Conservation (phyloP, 2,113 vertebrate genomes). For the Cromileptes altivelis region DNA sequence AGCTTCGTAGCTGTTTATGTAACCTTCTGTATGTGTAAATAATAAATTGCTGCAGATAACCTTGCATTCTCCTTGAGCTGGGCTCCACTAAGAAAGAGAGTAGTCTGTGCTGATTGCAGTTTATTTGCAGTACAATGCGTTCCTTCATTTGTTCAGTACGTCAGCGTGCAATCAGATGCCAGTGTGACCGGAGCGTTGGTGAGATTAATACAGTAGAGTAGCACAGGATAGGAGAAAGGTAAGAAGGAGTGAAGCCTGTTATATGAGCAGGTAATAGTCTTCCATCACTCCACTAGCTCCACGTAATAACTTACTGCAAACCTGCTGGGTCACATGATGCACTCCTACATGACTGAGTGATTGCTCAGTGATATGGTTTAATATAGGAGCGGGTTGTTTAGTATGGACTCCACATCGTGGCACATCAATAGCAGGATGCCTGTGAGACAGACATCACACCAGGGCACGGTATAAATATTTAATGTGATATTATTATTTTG, state of each 20-base stretch:
- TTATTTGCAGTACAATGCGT: slow-evolving; percentile 36
- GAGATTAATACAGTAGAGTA: slow-evolving; percentile 28
- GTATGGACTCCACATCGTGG: not conserved
- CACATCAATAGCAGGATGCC: slow-evolving; percentile 14
- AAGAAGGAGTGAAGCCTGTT: slow-evolving; percentile 23
- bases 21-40: not conserved
- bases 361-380: slow-evolving; percentile 12
- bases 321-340: not conserved
- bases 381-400: slow-evolving; percentile 9
- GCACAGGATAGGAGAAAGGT: slow-evolving; percentile 20
- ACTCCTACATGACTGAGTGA: not conserved
- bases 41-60: not conserved
- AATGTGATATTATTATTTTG: slow-evolving; percentile 11
- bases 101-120: slow-evolving; percentile 17
- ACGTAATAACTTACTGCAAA: not conserved
- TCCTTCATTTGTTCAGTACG: slow-evolving; percentile 15
- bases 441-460: not conserved
- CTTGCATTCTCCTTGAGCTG: not conserved
- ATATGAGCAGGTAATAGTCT: slow-evolving; percentile 18
- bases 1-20: not conserved
- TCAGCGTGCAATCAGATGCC: not conserved
- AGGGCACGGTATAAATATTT: slow-evolving; percentile 35
- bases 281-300: not conserved
- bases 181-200: not conserved
- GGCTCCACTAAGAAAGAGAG: slow-evolving; percentile 15